Base-by-base conservation (phyloP, 2,888 invertebrate genomes). In the Epinotia bilunana region DNA sequence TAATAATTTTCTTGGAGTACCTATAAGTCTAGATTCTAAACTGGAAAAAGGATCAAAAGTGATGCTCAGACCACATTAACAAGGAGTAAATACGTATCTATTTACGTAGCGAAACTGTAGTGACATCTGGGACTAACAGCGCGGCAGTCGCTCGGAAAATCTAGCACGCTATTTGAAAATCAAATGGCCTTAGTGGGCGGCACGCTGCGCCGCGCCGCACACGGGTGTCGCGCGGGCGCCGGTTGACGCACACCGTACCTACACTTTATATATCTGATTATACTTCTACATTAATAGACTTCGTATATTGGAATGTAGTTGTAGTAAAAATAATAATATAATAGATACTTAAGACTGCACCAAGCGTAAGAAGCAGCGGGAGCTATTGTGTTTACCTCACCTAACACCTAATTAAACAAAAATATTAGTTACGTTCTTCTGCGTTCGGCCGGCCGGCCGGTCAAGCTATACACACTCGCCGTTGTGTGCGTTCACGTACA, bases 111-210 rank as follows among this genome's bases (percentile, higher is more conserved):
- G 16, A 28, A 20, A 60, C 16, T 16, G 28, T 23, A 23, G 3
- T 13, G 4, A 46, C 13, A 46, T 12, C 46, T 4, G 46, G 46
- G 46, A 46, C 46, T 43, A 12, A 12, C 43, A 39, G 68, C 43
- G 18, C 43, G 67, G 20, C 43, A 4, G 68, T 43, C 43, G 9
- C 11, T 16, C 12, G 43, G 68, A 23, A 69, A 58, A 69, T 46
- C 16, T 46, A 58, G n/a, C 58, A 20, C 68, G 23, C 23, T 69
- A 46, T 69, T 58, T 58, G 68, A 69, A 69, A 69, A 58, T 69
- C 58, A 58, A 68, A 68, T 33, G 55, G 55, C 33, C 33, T 39
- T 57, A 55, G 13, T 49, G 46, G 33, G 39, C n/a, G 18, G 11
- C 67, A 57, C 39, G 67, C 49, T 53, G 49, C 7, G 46, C 4